These are phyloP conservation scores for Augochlora pura DNA, from an alignment of 1,140 invertebrate genomes.

Conservation along the genomic window DNA sequence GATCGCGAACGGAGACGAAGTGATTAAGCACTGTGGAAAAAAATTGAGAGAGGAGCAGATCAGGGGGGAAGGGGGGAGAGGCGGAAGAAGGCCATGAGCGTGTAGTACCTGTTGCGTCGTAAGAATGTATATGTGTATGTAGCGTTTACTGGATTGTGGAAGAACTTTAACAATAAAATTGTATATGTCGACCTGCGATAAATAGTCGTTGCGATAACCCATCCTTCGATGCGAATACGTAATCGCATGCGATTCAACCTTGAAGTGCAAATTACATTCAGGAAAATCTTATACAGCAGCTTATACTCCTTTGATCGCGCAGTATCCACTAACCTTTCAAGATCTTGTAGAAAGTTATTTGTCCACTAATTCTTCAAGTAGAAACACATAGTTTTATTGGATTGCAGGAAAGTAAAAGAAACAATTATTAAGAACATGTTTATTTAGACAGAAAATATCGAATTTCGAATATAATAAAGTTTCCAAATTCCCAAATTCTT, in stretches of 20 bases:
- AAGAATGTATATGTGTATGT: conserved; percentile 45
- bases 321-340: too few relatives aligned
- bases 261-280: too few relatives aligned
- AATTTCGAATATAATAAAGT: conserved; percentile 48
- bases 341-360: too few relatives aligned
- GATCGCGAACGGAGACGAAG: background rate
- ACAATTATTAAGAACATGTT: conserved; percentile 42
- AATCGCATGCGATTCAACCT: background rate
- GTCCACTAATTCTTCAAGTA: too few relatives aligned
- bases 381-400: too few relatives aligned
- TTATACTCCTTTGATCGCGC: too few relatives aligned
- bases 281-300: too few relatives aligned
- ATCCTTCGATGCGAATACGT: background rate
- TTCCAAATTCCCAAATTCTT: conserved; percentile 45
- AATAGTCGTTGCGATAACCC: conserved; percentile 12
- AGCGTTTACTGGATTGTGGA: conserved; percentile 36
- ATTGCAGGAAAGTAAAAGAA: background rate
- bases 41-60: background rate
- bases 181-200: conserved; percentile 48
- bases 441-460: conserved; percentile 49
- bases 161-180: conserved; percentile 43
- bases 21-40: conserved; percentile 26
- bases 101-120: conserved; percentile 67
- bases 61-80: background rate
- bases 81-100: conserved; percentile 25